phyloP scores from a whole-genome alignment of 2,113 vertebrate species.

The Mus spicilegus region DNA sequence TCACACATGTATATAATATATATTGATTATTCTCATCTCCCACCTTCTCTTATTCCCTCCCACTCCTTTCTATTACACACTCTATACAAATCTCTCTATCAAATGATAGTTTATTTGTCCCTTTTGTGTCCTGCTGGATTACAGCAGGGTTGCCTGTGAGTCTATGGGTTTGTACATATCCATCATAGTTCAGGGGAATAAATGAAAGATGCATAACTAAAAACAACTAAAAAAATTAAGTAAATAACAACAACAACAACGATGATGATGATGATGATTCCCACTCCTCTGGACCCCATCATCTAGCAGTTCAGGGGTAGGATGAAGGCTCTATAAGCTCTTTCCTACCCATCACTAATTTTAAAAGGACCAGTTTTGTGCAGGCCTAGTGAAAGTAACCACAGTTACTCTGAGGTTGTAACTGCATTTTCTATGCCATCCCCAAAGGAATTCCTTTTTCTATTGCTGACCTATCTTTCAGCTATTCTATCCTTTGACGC shows the following conservation, averaged over 20 bases:
- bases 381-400: neutral
- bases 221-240: too few species aligned
- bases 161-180: neutral
- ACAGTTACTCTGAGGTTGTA: neutral
- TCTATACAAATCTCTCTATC: neutral
- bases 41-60: too few species aligned
- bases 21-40: neutral
- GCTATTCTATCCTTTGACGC: neutral
- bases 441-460: neutral
- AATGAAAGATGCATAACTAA: neutral
- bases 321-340: neutral
- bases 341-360: neutral
- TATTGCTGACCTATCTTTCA: neutral
- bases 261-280: too few species aligned
- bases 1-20: neutral
- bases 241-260: too few species aligned
- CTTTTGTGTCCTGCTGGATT: neutral
- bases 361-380: neutral
- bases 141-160: neutral
- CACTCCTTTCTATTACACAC: neutral
- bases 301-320: neutral
- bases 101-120: neutral
- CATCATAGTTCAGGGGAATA: rapidly evolving
- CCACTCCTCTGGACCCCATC: neutral
- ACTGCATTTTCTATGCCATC: neutral